Percentiles rank a stretch among this genome's conserved stretches.
phyloP scores from a whole-genome alignment of 2,113 vertebrate genomes.

The Aegotheles bennettii region DNA sequence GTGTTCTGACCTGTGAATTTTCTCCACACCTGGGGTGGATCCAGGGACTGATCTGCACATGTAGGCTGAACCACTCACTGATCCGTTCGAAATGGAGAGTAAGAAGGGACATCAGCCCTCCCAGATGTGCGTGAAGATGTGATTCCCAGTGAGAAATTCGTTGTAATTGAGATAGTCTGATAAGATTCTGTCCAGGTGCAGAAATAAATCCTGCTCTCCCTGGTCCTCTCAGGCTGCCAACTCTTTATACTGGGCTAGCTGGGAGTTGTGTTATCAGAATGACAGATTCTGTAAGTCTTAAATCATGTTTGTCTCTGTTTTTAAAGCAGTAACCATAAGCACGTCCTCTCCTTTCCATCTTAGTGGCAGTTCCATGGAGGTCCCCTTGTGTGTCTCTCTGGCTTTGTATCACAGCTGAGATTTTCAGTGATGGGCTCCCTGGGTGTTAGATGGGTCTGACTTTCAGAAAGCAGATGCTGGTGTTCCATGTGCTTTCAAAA shows the following conservation, averaged over 20 bases:
- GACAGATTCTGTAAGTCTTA: neutral
- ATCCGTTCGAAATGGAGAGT: neutral
- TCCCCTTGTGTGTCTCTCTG: neutral
- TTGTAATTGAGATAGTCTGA: neutral
- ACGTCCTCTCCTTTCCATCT: neutral
- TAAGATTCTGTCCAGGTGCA: neutral
- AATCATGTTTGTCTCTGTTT: neutral
- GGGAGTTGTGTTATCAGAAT: neutral
- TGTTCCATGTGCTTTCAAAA: neutral
- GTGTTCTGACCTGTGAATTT: neutral
- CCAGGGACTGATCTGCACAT: fast-evolving
- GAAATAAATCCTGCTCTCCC: fast-evolving
- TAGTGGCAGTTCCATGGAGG: neutral
- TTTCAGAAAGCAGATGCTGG: neutral
- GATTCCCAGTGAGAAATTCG: neutral
- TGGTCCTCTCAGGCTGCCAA: neutral
- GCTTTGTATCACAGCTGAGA: neutral
- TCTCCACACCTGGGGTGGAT: neutral
- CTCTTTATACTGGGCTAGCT: neutral
- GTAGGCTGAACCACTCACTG: neutral
- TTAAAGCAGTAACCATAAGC: neutral
- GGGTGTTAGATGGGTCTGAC: neutral
- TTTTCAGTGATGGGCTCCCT: neutral
- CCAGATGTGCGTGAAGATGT: neutral
- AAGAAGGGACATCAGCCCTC: neutral